These are phyloP conservation scores for Apantesis nais DNA, from an alignment of 2,888 invertebrate genomes.

Conservation along the genomic window DNA sequence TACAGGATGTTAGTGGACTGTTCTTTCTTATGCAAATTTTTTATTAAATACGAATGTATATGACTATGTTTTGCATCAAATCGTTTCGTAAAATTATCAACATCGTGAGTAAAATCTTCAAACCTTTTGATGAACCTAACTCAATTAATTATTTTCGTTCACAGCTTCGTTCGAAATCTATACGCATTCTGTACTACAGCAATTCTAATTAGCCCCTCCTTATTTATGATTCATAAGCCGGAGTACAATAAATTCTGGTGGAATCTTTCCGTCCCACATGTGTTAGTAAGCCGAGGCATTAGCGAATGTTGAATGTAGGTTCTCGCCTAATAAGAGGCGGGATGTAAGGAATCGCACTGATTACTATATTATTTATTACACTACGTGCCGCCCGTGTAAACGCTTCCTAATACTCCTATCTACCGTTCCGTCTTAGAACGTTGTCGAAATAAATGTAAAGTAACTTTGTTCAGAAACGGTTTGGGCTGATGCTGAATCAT, in stretches of 20 bases:
- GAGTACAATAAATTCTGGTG: slow-evolving; percentile 82
- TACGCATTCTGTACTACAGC: slow-evolving; percentile 61
- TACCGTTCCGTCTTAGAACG: slow-evolving; percentile 70
- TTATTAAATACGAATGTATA: too few species aligned
- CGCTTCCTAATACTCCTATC: slow-evolving; percentile 82
- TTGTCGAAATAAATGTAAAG: slow-evolving; percentile 49
- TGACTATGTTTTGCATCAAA: background rate
- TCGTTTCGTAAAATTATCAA: background rate
- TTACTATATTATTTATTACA: slow-evolving; percentile 85
- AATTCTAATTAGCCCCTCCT: slow-evolving; percentile 82
- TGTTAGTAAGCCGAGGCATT: slow-evolving; percentile 81
- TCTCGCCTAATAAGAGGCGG: slow-evolving; percentile 83
- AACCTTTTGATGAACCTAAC: slow-evolving; percentile 16
- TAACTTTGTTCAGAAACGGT: slow-evolving; percentile 15
- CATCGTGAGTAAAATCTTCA: background rate
- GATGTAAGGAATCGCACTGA: slow-evolving; percentile 85
- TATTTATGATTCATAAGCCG: slow-evolving; percentile 86
- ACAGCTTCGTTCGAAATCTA: slow-evolving; percentile 56
- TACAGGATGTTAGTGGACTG: too few species aligned
- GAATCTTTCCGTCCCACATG: slow-evolving; percentile 85
- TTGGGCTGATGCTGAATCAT: slow-evolving; percentile 17
- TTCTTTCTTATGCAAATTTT: too few species aligned
- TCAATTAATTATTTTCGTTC: slow-evolving; percentile 36
- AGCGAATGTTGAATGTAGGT: slow-evolving; percentile 84
- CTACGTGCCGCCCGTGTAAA: slow-evolving; percentile 84